Evolutionary conservation across 2,113 vertebrate species (phyloP), one percentile per base, ranked within the genome.

Genomic region (Rhynchomys soricoides): DNA sequence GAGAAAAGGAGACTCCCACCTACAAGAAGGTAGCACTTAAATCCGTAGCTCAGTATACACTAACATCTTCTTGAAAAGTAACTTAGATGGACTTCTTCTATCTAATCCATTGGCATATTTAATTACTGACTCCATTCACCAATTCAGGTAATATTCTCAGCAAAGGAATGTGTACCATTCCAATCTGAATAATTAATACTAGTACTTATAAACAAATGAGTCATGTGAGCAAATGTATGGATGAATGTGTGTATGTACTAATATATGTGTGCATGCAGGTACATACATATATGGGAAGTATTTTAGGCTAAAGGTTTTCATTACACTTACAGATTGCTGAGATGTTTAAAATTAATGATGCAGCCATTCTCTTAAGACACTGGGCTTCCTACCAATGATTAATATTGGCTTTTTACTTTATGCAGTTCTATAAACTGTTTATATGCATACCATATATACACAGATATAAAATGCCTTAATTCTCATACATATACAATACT

Each of bases 11-110:
- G 31, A 71, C 66, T 88, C 83, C 48, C 31, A 92, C 64, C 75
- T 48, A 82, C 87, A 40, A 87, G 93, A 96, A 71, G 66, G 57
- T 16, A 86, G n/a, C 17, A 92, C 59, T 94, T 95, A 71, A 90
- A 92, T 89, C 73, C 12, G 37, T 85, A 79, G 73, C 87, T 89
- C 43, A 95, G 4, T 55, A 66, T 78, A 40, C 4, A 62, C 34
- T 55, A 34, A 90, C 88, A 73, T 74, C 7, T 86, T 90, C 70
- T 88, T 87, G 29, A 87, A 81, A 96, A 93, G 34, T 57, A 45
- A 5, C 70, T n/a, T 96, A 64, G 22, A 86, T 70, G 21, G 13
- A 74, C 15, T 43, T 16, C 45, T 64, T 24, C 68, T 62, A 45
- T 50, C 43, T 43, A 50, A 81, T 26, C 29, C 12, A 71, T 16